Base-by-base conservation (phyloP, 2,888 invertebrate species). In the Caradrina clavipalpis region DNA sequence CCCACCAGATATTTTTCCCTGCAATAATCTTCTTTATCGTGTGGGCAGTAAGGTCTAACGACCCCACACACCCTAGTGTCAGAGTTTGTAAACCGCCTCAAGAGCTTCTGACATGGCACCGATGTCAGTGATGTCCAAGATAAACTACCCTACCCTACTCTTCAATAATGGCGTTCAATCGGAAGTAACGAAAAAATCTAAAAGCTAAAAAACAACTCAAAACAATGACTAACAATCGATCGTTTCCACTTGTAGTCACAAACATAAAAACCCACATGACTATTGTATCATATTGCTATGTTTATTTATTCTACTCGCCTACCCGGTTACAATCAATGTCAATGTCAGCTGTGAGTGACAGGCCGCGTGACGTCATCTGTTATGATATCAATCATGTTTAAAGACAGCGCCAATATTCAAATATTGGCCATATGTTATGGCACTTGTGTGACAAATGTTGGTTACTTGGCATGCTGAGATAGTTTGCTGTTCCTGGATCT, bases 321-420 rank as follows among this genome's bases (percentile, higher is more conserved):
- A 70, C 77, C 13, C 11, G 63, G 65, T 71, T 31, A 57, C 62
- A 26, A 63, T 78, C 59, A 78, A 69, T 74, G 80, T 60, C 77
- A 76, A 71, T 80, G 77, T 61, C 81, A 76, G 19, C 42, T 51
- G 42, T 75, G 71, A 78, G 75, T 70, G 81, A 64, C 71, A 71
- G 50, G 22, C n/a, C 22, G 8, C 1, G 17, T 78, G 62, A 80
- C 71, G 63, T 78, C 65, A 78, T 17, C 22, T 63, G 50, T 56
- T 70, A 26, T 17, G 26, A 21, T 21, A 57, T 71, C 60, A 42
- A 60, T 76, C 65, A 80, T 59, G n/a, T 59, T 15, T 55, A 56
- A 35, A 59, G 61, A 55, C 79, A 59, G 54, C 61, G 50, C 50
- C 55, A 60, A 45, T 22, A 22, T 2, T 51, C 58, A 49, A 62